Conservation (phyloP, 2,888 invertebrate species). For the Brachylomia viminalis region DNA sequence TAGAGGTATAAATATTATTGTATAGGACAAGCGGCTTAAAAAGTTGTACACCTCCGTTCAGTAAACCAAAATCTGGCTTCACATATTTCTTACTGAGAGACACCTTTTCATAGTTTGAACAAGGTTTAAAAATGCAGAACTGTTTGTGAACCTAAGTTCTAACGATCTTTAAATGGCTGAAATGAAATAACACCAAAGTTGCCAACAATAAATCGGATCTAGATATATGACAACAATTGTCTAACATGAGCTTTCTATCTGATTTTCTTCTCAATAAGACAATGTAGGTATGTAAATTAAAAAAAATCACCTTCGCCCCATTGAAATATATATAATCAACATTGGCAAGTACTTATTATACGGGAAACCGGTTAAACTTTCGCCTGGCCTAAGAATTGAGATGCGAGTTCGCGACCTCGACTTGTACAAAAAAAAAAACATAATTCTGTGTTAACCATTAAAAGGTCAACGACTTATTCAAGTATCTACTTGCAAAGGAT, state of each 20-base stretch:
- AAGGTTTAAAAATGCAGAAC: neutral
- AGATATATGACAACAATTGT: neutral
- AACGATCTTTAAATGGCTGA: no score
- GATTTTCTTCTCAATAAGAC: neutral
- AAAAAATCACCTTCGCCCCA: no score
- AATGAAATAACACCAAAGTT: no score
- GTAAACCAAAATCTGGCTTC: no score
- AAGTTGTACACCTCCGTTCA: neutral
- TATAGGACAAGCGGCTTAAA: neutral
- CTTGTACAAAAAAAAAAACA: slow-evolving; percentile 6
- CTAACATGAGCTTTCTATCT: neutral
- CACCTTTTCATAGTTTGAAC: no score
- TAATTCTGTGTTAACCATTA: neutral
- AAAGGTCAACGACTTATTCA: slow-evolving; percentile 36
- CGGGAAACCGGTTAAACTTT: slow-evolving; percentile 38
- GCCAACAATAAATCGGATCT: no score
- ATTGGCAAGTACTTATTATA: slow-evolving; percentile 3
- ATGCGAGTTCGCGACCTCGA: slow-evolving; percentile 30
- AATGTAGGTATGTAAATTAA: no score
- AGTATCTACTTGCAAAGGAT: neutral
- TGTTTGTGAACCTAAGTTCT: neutral
- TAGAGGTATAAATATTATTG: neutral
- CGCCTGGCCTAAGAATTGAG: slow-evolving; percentile 16
- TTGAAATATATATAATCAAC: slow-evolving; percentile 1
- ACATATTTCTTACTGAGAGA: no score